Evolutionary conservation across 2,797 vertebrate genomes (phyloP).

Genomic region (Aselliscus stoliczkanus): DNA sequence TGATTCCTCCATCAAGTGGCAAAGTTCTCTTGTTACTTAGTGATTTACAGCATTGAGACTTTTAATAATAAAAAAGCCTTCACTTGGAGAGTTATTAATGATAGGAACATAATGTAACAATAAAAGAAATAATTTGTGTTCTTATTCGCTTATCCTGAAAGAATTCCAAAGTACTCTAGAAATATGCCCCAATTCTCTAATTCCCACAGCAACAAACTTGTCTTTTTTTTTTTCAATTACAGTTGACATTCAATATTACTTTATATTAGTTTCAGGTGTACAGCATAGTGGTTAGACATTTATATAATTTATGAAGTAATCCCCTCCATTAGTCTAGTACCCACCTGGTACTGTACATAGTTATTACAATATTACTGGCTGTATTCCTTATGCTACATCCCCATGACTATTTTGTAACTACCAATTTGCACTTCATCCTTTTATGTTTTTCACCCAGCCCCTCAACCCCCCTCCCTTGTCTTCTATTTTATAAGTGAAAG

Average conservation of each 20-base stretch:
- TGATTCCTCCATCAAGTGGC: background rate
- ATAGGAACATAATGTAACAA: background rate
- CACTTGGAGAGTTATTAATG: background rate
- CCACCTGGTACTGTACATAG: too few species aligned
- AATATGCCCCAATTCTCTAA: background rate
- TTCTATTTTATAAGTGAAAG: background rate
- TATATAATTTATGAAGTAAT: too few species aligned
- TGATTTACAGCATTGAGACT: background rate
- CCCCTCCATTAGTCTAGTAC: too few species aligned
- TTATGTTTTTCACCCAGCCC: too few species aligned
- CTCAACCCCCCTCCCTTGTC: background rate
- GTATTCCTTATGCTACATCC: too few species aligned
- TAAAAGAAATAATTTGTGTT: background rate
- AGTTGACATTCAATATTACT: too few species aligned
- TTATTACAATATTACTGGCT: too few species aligned
- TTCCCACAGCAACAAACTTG: background rate
- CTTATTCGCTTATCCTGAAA: background rate
- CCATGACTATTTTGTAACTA: too few species aligned
- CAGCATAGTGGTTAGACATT: too few species aligned
- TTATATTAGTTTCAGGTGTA: too few species aligned
- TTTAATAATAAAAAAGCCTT: background rate
- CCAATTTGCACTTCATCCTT: too few species aligned
- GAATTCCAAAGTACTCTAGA: background rate
- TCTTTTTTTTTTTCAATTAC: too few species aligned
- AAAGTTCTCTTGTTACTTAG: background rate